Evolutionary conservation across 2,888 invertebrate species (phyloP), one percentile per base, ranked within the genome.

Genomic region (Catocala sponsa): DNA sequence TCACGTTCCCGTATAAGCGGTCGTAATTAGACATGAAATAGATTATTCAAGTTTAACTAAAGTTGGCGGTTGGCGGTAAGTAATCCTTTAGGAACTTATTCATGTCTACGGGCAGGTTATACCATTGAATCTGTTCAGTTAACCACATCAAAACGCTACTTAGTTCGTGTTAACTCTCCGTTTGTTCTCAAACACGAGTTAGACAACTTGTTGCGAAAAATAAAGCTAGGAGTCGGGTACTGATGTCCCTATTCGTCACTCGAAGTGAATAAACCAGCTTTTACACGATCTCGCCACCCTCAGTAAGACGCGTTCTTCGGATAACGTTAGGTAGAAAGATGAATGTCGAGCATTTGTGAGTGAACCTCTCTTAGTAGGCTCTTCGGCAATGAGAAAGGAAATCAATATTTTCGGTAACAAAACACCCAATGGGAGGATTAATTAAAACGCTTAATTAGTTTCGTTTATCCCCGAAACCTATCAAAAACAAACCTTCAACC

Each of bases 401-500:
- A 90, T 90, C 88, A 88, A 90, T 89, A 91, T 87, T 90, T 89
- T 86, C 85, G 78, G 91, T 87, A 92, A 92, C 89, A 87, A 86
- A 87, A 91, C 88, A 88, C 91, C 86, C 86, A 85, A 88, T 86
- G 84, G 86, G 78, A 83, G 89, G 89, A 91, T 91, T 91, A 91
- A 93, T 92, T 92, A 91, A 91, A 91, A 90, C 87, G 87, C 86
- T 90, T 88, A 92, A 92, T 92, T 92, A 92, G 90, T 89, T 92
- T 91, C 87, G 88, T 91, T 91, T 90, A 91, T 90, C 89, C 84
- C 79, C 78, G 89, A 89, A 89, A 88, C 89, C 89, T 89, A 88
- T 91, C 88, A 90, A 87, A 89, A 88, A 89, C 90, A 89, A 82
- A 85, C 83, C 83, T 78, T 81, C 79, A 84, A 85, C 84, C 84